phyloP scores from a whole-genome alignment of 2,113 vertebrate species.

The Oryzias javanicus region DNA sequence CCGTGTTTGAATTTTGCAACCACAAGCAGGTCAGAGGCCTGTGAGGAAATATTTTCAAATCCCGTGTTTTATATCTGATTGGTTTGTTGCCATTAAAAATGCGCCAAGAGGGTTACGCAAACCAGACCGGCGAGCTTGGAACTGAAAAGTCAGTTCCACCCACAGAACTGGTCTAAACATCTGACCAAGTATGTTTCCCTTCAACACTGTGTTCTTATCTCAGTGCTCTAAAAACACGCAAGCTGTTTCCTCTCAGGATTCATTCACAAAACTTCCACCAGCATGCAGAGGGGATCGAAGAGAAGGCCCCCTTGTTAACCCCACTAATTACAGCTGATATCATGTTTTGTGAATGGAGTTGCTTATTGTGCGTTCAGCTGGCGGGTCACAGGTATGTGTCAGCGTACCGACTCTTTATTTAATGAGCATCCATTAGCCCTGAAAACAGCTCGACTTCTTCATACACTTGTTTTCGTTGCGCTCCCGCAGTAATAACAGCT shows the following conservation, averaged over 20 bases:
- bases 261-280: not conserved
- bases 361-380: not conserved
- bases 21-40: not conserved
- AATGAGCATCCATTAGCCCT: not conserved
- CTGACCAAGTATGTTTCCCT: not conserved
- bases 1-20: slow-evolving; percentile 3
- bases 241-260: slow-evolving; percentile 1
- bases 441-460: not conserved
- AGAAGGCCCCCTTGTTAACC: not conserved
- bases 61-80: not conserved
- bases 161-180: slow-evolving; percentile 1
- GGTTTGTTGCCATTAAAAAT: slow-evolving; percentile 6
- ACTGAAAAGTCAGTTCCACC: slow-evolving; percentile 3
- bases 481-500: not conserved
- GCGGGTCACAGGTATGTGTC: slow-evolving; percentile 1
- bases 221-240: not conserved
- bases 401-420: not conserved
- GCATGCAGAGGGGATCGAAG: not conserved
- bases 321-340: not conserved
- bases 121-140: not conserved
- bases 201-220: slow-evolving; percentile 1
- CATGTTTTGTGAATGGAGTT: not conserved
- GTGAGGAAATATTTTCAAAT: slow-evolving; percentile 4
- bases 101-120: slow-evolving; percentile 29
- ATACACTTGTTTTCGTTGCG: not conserved